phyloP scores from a whole-genome alignment of 2,113 vertebrate genomes.

The Bubalus kerabau region DNA sequence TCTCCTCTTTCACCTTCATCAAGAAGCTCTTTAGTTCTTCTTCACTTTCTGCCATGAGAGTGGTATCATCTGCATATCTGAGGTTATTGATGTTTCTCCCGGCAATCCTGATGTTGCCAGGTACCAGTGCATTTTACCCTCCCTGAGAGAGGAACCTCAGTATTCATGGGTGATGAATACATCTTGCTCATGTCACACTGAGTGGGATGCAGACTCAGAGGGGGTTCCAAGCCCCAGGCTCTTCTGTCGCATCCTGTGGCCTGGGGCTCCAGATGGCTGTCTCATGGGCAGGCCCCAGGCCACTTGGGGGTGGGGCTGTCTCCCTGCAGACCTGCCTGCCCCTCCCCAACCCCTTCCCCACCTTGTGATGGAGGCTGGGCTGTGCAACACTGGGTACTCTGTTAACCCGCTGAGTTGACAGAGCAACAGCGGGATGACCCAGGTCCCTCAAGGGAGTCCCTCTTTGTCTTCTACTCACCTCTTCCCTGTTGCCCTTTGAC shows the following conservation, averaged over 20 bases:
- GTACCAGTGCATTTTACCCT: too few species aligned
- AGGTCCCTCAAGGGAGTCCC: background rate
- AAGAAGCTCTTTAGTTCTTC: background rate
- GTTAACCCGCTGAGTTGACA: background rate
- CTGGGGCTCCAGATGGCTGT: background rate
- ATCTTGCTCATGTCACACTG: fast-evolving
- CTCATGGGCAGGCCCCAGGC: background rate
- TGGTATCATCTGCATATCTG: background rate
- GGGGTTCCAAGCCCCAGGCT: background rate
- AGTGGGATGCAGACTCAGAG: background rate
- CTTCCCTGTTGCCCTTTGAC: background rate
- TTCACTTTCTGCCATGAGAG: background rate
- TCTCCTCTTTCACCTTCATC: background rate
- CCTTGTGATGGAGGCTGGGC: background rate
- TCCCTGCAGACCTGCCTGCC: background rate
- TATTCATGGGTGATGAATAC: fast-evolving
- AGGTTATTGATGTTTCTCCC: background rate
- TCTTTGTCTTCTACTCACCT: background rate
- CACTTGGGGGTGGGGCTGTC: background rate
- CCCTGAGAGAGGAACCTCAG: background rate
- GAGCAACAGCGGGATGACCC: background rate
- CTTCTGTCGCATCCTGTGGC: background rate
- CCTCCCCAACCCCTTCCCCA: fast-evolving
- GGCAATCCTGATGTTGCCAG: background rate
- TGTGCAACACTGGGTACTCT: background rate